Percentiles rank a stretch among this genome's conserved stretches.
phyloP scores from a whole-genome alignment of 2,113 vertebrate species.

The Cephalopholis sonnerati region DNA sequence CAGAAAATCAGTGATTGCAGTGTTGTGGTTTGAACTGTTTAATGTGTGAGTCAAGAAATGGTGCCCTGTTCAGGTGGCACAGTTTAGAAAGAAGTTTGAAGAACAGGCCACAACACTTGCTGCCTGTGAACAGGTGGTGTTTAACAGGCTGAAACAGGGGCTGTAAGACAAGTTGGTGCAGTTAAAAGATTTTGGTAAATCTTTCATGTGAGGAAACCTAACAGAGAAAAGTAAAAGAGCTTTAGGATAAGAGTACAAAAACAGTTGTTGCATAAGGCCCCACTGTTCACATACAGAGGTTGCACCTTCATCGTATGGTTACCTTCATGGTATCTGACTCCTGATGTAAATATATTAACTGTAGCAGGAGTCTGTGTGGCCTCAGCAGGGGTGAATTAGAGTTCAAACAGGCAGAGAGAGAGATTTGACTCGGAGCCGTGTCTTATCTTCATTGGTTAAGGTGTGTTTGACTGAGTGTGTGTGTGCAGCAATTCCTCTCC shows the following conservation, averaged over 20 bases:
- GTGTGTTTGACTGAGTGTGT: conserved; percentile 22
- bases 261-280: background rate
- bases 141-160: background rate
- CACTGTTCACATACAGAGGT: background rate
- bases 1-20: too few species aligned
- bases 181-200: background rate
- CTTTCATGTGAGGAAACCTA: too few species aligned
- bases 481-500: conserved; percentile 26
- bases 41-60: too few species aligned
- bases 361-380: background rate
- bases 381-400: conserved; percentile 54
- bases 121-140: background rate
- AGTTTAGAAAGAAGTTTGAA: too few species aligned
- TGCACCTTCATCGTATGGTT: background rate
- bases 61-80: too few species aligned
- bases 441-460: conserved; percentile 28
- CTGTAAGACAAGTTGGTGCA: background rate
- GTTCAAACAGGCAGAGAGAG: conserved; percentile 52
- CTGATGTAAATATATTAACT: conserved; percentile 17
- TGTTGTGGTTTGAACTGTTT: too few species aligned
- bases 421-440: conserved; percentile 9
- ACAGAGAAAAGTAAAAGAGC: background rate
- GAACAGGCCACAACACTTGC: background rate
- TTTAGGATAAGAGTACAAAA: background rate
- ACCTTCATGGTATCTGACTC: background rate